Evolutionary conservation across 1,140 invertebrate species (phyloP), one percentile per base, ranked within the genome.

Genomic region (Parapsyche elsis): DNA sequence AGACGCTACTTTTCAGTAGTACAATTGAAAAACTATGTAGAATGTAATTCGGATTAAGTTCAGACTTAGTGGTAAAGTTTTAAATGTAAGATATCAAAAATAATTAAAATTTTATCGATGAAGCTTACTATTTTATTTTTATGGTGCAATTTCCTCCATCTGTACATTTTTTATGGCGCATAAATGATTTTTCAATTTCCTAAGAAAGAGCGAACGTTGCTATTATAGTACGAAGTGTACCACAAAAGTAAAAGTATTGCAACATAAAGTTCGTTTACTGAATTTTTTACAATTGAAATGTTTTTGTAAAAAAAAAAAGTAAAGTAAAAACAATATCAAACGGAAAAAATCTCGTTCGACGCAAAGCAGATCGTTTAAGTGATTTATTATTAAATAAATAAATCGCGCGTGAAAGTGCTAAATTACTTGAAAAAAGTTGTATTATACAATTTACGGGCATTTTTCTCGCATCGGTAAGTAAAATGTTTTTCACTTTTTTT

Each of bases 311-410:
- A 38, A 38, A 38, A 38, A 38, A 38, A 38, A 38, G n/a, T n/a
- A n/a, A n/a, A n/a, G n/a, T n/a, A 38, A 38, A 38, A 38, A 38
- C 1, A 38, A 38, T 38, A 14, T 57, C 19, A 14, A 5, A 14
- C 53, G 53, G 14, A n/a, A 12, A 16, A 61, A 61, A 16, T 9
- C n/a, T 61, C 57, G 57, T 61, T 21, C 57, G 57, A 21, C 10
- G 16, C 57, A 61, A 9, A 19, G 57, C 57, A 21, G 57, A 21
- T 21, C 57, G 57, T 61, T 61, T 61, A 19, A 61, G 19, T 61
- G 57, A 61, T 61, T 61, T 61, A 61, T 61, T 61, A 16, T 61
- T 61, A 61, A 61, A 61, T 61, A 61, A 61, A 61, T 61, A 61
- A 61, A 61, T 61, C 57, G 16, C 16, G 57, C 57, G 57, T 61